Conservation (phyloP, 2,797 vertebrate genomes). For the Falco concolor region DNA sequence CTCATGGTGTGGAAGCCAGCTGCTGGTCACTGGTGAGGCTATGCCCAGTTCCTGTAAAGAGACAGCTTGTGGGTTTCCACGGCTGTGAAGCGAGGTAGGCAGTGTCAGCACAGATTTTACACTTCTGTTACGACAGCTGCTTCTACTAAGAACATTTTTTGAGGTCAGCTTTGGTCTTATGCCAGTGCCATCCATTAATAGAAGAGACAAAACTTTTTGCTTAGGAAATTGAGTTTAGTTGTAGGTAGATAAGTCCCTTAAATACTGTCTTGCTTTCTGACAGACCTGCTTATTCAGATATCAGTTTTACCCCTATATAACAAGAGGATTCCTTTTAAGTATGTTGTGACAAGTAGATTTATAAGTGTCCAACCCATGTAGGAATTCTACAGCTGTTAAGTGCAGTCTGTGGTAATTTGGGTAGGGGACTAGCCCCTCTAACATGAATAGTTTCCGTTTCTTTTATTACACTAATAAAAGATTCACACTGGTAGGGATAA, state of each 20-base stretch:
- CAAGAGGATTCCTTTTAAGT: not conserved
- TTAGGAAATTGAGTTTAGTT: not conserved
- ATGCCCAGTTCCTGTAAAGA: not conserved
- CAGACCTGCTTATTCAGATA: not conserved
- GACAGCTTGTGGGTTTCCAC: not conserved
- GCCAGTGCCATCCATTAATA: not conserved
- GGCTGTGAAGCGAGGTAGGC: not conserved
- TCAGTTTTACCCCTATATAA: not conserved
- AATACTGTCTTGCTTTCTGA: not conserved
- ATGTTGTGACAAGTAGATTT: not conserved
- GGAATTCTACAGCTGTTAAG: not conserved
- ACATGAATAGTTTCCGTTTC: not conserved
- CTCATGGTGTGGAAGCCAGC: not conserved
- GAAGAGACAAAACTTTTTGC: not conserved
- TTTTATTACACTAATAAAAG: not conserved
- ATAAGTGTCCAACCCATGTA: not conserved
- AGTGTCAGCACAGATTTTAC: not conserved
- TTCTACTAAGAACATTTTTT: not conserved
- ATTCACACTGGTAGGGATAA: not conserved
- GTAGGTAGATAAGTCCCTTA: not conserved
- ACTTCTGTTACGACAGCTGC: not conserved
- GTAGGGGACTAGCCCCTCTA: not conserved
- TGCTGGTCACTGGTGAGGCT: not conserved
- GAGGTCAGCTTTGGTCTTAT: not conserved
- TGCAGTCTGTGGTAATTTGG: not conserved